Percentiles rank a stretch among this genome's conserved stretches.
phyloP scores from a whole-genome alignment of 2,797 vertebrate species.

The Coreius guichenoti region DNA sequence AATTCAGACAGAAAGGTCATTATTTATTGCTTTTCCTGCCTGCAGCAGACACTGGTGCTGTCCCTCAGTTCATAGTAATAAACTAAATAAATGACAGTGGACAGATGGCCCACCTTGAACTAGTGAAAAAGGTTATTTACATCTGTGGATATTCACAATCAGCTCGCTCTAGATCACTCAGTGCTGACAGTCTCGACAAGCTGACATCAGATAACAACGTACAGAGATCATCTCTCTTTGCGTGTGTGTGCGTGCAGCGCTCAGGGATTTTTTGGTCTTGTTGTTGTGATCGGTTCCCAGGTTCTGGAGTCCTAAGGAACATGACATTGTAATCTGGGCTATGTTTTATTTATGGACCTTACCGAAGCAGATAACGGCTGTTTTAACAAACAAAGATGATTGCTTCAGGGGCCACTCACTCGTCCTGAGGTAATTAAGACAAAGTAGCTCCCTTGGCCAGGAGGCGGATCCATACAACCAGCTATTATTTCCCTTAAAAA shows the following conservation, averaged over 20 bases:
- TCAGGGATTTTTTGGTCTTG: constrained; percentile 76
- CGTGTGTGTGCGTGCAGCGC: constrained; percentile 48
- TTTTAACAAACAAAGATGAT: constrained; percentile 89
- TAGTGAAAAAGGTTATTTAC: constrained; percentile 77
- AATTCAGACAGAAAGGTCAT: constrained; percentile 67
- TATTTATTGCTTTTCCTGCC: constrained; percentile 66
- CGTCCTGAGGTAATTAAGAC: constrained; percentile 88
- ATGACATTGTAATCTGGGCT: constrained; percentile 84
- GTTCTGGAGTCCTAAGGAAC: constrained; percentile 78
- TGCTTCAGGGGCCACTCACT: constrained; percentile 83
- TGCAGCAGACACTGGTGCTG: constrained; percentile 51
- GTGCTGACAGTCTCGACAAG: constrained; percentile 65
- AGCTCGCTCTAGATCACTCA: constrained; percentile 70
- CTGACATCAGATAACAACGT: constrained; percentile 61
- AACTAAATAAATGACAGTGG: constrained; percentile 77
- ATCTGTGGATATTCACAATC: constrained; percentile 67
- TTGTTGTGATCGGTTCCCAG: constrained; percentile 73
- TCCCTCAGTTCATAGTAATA: constrained; percentile 69
- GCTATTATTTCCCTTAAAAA: constrained; percentile 65
- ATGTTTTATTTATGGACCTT: constrained; percentile 88
- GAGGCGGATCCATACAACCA: constrained; percentile 71
- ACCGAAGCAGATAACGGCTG: constrained; percentile 75
- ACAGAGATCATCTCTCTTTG: constrained; percentile 16
- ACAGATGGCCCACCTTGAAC: constrained; percentile 76
- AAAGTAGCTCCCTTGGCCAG: constrained; percentile 79